Conservation (phyloP, 2,888 invertebrate genomes). For the Halictus quadricinctus region DNA sequence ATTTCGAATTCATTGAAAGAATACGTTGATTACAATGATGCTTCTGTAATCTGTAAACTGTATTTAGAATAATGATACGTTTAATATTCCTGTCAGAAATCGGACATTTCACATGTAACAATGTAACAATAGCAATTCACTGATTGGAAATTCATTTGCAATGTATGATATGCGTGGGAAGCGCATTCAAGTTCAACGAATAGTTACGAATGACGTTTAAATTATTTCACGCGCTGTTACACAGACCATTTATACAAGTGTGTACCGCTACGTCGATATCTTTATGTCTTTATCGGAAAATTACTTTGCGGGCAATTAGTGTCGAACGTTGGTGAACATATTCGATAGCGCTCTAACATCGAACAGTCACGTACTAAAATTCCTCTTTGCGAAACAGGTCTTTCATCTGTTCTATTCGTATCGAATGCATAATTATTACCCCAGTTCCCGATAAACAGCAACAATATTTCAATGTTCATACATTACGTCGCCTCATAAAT, state of each 20-base stretch:
- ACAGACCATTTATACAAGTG: not conserved
- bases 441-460: not conserved
- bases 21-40: too few relatives aligned
- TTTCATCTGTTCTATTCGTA: not conserved
- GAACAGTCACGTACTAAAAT: slow-evolving; percentile 2
- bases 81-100: not conserved
- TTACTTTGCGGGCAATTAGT: slow-evolving; percentile 6
- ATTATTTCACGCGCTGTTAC: slow-evolving; percentile 3
- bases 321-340: not conserved
- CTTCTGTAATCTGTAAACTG: not conserved
- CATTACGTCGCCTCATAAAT: not conserved
- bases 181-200: not conserved
- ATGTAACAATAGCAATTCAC: not conserved
- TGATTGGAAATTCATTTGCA: not conserved
- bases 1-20: too few relatives aligned
- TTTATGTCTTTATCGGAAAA: slow-evolving; percentile 11
- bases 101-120: not conserved
- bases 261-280: not conserved
- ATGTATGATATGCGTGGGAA: too few relatives aligned
- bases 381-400: not conserved
- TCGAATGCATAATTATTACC: not conserved
- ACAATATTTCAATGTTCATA: not conserved
- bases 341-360: not conserved
- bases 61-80: not conserved
- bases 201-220: not conserved